phyloP scores from a whole-genome alignment of 2,113 vertebrate genomes.

The Syrrhaptes paradoxus region DNA sequence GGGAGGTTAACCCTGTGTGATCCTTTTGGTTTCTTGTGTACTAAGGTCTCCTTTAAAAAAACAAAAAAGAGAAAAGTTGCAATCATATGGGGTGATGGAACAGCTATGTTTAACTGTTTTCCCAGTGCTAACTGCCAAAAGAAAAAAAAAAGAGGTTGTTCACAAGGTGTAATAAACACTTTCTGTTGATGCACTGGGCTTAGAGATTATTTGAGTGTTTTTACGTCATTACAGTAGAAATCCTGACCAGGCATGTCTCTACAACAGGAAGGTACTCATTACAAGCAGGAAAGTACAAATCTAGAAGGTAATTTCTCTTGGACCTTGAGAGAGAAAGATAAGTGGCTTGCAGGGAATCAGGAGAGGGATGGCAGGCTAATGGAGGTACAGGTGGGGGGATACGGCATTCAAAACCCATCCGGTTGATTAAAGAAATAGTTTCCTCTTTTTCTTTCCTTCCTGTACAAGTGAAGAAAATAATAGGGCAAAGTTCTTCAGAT shows the following conservation, averaged over 20 bases:
- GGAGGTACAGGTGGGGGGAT: background rate
- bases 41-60: background rate
- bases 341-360: background rate
- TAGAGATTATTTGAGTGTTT: background rate
- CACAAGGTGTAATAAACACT: background rate
- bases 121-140: background rate
- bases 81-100: background rate
- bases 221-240: background rate
- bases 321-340: background rate
- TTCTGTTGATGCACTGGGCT: background rate
- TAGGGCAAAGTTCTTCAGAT: background rate
- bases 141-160: background rate
- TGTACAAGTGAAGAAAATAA: background rate
- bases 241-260: background rate
- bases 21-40: background rate
- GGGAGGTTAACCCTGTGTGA: background rate
- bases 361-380: background rate
- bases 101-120: background rate
- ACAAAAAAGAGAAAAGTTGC: background rate
- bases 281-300: background rate
- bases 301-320: background rate
- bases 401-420: background rate
- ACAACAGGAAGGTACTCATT: background rate
- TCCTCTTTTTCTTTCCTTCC: background rate
- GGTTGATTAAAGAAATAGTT: background rate